These are phyloP conservation scores for Trissolcus brochymenae DNA, from an alignment of 2,888 invertebrate species.

Conservation along the genomic window DNA sequence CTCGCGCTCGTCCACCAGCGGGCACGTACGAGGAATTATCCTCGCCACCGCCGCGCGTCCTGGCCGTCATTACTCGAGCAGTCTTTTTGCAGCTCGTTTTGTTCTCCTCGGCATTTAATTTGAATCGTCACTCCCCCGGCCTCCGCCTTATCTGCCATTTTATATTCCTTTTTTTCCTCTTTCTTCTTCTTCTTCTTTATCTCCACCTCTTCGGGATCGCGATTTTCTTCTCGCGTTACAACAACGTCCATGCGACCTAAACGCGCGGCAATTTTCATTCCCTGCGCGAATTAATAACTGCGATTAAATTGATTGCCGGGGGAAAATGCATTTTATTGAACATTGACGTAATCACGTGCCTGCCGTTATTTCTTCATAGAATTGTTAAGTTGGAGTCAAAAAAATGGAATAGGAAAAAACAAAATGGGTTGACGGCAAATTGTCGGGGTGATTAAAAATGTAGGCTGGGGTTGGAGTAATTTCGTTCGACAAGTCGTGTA, in stretches of 20 bases:
- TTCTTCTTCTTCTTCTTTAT: slow-evolving; percentile 7
- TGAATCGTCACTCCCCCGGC: slow-evolving; percentile 65
- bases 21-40: slow-evolving; percentile 60
- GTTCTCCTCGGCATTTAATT: slow-evolving; percentile 70
- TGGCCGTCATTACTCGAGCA: slow-evolving; percentile 72
- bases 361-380: slow-evolving; percentile 9
- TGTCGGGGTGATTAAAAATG: neutral
- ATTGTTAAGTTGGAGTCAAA: neutral
- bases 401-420: neutral
- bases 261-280: slow-evolving; percentile 40
- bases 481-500: no score
- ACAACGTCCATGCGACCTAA: slow-evolving; percentile 30
- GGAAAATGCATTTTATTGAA: slow-evolving; percentile 35
- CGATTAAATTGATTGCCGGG: slow-evolving; percentile 23
- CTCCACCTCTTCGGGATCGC: slow-evolving; percentile 14
- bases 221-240: slow-evolving; percentile 38
- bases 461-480: no score
- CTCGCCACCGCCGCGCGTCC: slow-evolving; percentile 59
- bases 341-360: slow-evolving; percentile 21
- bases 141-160: slow-evolving; percentile 22
- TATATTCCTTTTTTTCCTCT: slow-evolving; percentile 42
- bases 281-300: slow-evolving; percentile 30
- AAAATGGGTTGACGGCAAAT: neutral
- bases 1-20: slow-evolving; percentile 57
- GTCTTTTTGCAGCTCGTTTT: slow-evolving; percentile 66